Percentiles rank a stretch among this genome's conserved stretches.
These are phyloP conservation scores for Caenorhabditis macrosperma DNA, from an alignment of 2,888 invertebrate species.

Conservation along the genomic window DNA sequence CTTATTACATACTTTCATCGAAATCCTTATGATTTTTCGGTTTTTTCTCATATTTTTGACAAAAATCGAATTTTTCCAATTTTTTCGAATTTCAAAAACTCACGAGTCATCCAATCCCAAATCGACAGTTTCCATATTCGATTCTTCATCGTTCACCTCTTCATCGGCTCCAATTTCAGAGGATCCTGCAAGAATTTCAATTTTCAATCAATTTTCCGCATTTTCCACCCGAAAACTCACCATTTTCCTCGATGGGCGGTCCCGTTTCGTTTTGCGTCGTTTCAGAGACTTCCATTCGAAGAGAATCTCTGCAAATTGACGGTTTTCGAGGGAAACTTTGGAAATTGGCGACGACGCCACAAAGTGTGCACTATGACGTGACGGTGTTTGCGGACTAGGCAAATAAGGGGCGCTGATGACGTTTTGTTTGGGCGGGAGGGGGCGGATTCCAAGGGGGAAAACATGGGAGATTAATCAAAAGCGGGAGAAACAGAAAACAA, in stretches of 20 bases:
- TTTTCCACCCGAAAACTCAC: slow-evolving; percentile 5
- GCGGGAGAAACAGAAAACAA: too few relatives aligned
- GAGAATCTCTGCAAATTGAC: neutral
- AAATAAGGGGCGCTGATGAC: neutral
- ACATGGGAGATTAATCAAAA: neutral
- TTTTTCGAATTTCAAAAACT: too few relatives aligned
- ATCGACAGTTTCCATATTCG: slow-evolving; percentile 60
- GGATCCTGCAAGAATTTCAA: slow-evolving; percentile 5
- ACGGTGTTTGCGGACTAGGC: slow-evolving; percentile 25
- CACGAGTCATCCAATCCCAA: slow-evolving; percentile 53
- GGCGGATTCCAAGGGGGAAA: neutral
- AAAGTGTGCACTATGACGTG: slow-evolving; percentile 30
- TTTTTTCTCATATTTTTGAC: too few relatives aligned
- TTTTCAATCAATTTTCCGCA: neutral
- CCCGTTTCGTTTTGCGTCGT: too few relatives aligned
- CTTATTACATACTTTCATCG: too few relatives aligned
- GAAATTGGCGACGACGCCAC: neutral
- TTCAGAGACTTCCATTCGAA: too few relatives aligned
- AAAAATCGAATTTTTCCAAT: too few relatives aligned
- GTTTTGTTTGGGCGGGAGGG: too few relatives aligned
- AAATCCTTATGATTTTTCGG: too few relatives aligned
- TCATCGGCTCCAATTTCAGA: slow-evolving; percentile 34
- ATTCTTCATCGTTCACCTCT: slow-evolving; percentile 45
- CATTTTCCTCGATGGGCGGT: neutral
- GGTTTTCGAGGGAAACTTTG: neutral